Evolutionary conservation across 2,113 vertebrate species (phyloP).

Genomic region (Dasypus novemcinctus): DNA sequence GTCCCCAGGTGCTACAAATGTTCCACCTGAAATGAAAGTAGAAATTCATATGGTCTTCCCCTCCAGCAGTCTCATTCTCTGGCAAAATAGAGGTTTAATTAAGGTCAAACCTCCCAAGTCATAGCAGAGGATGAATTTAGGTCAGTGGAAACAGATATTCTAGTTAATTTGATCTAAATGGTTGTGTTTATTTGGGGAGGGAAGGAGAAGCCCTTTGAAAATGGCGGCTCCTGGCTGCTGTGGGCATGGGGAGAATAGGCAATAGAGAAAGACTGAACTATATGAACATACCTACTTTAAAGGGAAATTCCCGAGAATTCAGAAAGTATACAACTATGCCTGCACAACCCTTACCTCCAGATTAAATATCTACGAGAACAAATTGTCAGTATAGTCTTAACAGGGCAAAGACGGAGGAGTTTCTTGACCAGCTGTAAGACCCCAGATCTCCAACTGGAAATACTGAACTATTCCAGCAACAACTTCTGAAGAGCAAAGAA

Average conservation of each 20-base stretch:
- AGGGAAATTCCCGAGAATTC: background rate
- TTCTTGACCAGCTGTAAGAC: background rate
- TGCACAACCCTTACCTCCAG: background rate
- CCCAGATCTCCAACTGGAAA: background rate
- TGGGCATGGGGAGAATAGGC: background rate
- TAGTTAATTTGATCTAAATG: slow-evolving; percentile 79
- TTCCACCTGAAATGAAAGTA: slow-evolving; percentile 76
- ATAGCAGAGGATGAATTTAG: slow-evolving; percentile 73
- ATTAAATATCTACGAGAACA: background rate
- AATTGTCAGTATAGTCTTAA: background rate
- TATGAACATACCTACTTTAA: background rate
- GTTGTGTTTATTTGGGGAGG: slow-evolving; percentile 67
- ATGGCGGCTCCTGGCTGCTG: background rate
- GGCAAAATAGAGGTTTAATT: slow-evolving; percentile 80
- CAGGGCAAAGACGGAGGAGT: background rate
- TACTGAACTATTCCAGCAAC: background rate
- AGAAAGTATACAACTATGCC: background rate
- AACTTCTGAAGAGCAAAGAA: background rate
- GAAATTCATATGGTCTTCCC: slow-evolving; percentile 78
- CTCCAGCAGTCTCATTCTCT: slow-evolving; percentile 73
- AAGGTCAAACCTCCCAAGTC: slow-evolving; percentile 75
- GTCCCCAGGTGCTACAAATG: slow-evolving; percentile 76
- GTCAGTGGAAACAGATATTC: slow-evolving; percentile 77
- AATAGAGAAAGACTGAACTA: background rate
- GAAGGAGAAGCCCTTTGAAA: slow-evolving; percentile 49